Conservation (phyloP, 2,888 invertebrate species). For the Tenthredo scrophulariae region DNA sequence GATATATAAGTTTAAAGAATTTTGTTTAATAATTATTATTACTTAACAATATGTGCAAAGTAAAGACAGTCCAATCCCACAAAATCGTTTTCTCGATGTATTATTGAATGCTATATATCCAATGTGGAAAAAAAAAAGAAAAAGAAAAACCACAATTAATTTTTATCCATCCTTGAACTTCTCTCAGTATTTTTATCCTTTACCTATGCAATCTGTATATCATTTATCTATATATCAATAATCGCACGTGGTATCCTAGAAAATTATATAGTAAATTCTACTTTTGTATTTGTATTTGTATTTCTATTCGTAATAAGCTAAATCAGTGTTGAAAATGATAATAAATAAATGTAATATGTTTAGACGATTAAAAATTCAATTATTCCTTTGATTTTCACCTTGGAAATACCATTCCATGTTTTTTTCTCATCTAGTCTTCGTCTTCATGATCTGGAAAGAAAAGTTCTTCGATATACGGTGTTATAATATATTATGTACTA, state of each 20-base stretch:
- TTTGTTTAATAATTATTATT: not conserved
- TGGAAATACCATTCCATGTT: not conserved
- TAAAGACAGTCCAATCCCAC: too few relatives aligned
- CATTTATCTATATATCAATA: not conserved
- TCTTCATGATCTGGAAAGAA: not conserved
- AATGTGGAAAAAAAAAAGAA: not conserved
- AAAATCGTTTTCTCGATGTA: too few relatives aligned
- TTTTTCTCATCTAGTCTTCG: not conserved
- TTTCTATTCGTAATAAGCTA: not conserved
- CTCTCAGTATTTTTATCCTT: not conserved
- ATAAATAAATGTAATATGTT: slow-evolving; percentile 7
- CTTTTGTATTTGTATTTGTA: not conserved
- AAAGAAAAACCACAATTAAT: not conserved
- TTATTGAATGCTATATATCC: too few relatives aligned
- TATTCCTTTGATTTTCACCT: not conserved
- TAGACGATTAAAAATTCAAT: not conserved
- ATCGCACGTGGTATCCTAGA: not conserved
- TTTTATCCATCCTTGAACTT: not conserved
- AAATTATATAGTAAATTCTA: not conserved
- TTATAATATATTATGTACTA: too few relatives aligned
- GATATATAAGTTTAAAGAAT: not conserved
- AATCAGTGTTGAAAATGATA: not conserved
- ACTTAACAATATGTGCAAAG: too few relatives aligned
- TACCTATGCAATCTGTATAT: not conserved
- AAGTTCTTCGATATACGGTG: not conserved